Evolutionary conservation across 2,113 vertebrate genomes (phyloP), one percentile per base, ranked within the genome.

Genomic region (Aix galericulata): DNA sequence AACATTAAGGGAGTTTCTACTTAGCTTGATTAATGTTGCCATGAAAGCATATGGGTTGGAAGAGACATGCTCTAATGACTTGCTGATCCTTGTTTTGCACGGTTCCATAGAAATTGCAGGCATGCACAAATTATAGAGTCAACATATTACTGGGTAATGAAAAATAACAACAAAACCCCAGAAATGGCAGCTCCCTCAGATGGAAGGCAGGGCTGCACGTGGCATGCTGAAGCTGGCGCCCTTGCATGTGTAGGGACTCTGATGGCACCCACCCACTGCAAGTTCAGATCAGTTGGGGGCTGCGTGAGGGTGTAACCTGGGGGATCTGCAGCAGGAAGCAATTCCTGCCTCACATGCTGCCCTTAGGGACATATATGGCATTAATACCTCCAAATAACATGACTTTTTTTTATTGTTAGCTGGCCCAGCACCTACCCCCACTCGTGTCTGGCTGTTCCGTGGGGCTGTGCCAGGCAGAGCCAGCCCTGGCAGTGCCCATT

Each of bases 21-120:
- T 81, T 75, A 81, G 23, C 58, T 63, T 88, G 88, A 78, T 88
- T 82, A n/a, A 82, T 76, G 15, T 50, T 34, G 8, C 86, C 67
- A 44, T 53, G 90, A 86, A 89, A 82, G 48, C 89, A 72, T 62
- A 69, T 67, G 88, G 73, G 8, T 67, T 56, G 72, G 94, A 92
- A 92, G 88, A 86, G 94, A 76, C 1, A 11, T 76, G 81, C 52
- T 82, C 26, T 73, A 13, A 83, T 62, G 72, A 36, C 31, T 38
- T 32, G 64, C 73, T 86, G 85, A 73, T 77, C 78, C 89, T 91
- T 44, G 52, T 79, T 90, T 83, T 82, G 89, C 75, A 78, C 6
- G 1, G 34, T 64, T 75, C 56, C 15, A 6, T 3, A 72, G 88
- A 63, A 84, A 76, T 10, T 71, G 34, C 77, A 66, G 32, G 42